These are phyloP conservation scores for Eurystomus glaucurus DNA, from an alignment of 2,797 vertebrate species.

Conservation along the genomic window DNA sequence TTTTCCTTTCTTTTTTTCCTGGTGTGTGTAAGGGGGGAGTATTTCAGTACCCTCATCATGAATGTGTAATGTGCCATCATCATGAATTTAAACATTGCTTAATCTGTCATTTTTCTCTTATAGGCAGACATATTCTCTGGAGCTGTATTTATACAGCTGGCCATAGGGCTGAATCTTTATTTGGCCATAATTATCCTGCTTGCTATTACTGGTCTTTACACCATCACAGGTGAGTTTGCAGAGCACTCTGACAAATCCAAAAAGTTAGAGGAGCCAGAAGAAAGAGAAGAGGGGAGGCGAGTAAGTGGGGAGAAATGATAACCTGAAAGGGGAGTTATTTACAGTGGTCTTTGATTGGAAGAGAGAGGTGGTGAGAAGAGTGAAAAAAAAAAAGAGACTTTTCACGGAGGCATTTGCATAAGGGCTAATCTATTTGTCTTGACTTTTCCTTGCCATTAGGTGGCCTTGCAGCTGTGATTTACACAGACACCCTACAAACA, in stretches of 20 bases:
- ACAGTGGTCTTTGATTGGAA: neutral
- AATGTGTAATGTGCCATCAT: neutral
- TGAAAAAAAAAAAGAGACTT: neutral
- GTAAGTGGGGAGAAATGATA: neutral
- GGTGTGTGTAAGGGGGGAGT: neutral
- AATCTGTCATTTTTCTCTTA: neutral
- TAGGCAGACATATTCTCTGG: slow-evolving; percentile 97
- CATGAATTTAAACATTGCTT: neutral
- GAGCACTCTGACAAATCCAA: neutral
- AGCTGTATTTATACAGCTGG: slow-evolving; percentile 94
- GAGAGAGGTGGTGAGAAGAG: neutral
- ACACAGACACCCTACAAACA: slow-evolving; percentile 96
- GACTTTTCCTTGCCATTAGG: slow-evolving; percentile 80
- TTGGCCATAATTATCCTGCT: slow-evolving; percentile 90
- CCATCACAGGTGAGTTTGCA: slow-evolving; percentile 89
- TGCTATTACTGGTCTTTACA: slow-evolving; percentile 91
- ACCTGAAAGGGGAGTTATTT: neutral
- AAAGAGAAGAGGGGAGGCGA: neutral
- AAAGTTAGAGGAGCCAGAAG: neutral
- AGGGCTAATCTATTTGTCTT: neutral
- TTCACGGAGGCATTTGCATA: neutral
- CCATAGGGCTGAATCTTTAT: slow-evolving; percentile 92
- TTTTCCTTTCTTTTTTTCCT: neutral
- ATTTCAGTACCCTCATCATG: neutral
- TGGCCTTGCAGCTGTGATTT: slow-evolving; percentile 96